Base-by-base conservation (phyloP, 2,113 vertebrate genomes). In the Cephalopholis sonnerati region DNA sequence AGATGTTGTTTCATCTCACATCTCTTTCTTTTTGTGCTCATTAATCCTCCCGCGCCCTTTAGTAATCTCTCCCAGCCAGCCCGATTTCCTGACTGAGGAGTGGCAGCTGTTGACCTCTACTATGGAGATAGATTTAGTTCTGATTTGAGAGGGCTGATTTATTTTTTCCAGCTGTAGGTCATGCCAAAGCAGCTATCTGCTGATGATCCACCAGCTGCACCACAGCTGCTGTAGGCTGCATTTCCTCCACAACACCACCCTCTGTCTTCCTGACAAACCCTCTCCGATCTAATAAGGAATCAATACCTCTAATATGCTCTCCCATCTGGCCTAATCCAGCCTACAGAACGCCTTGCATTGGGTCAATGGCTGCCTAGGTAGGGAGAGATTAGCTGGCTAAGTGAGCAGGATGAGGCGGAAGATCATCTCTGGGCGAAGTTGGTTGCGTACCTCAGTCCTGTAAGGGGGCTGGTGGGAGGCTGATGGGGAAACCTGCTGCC, bases 101-200 rank as follows among this genome's bases (percentile, higher is more conserved):
- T 88, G 71, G 88, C 92, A 93, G 91, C 91, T 93, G 93, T 89
- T 91, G 83, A 89, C 82, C 83, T 91, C 89, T 61, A 25, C 53
- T 17, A 36, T 79, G 77, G 69, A 80, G 62, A 74, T 22, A 83
- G 82, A 82, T 91, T 88, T 79, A 82, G 84, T 74, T 84, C 65
- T 70, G 36, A 83, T 90, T 89, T 89, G 11, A 73, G 44, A 83
- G 74, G 50, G 20, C 73, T 80, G 50, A 39, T 58, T 81, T 36
- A 36, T 77, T 81, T 62, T 82, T 80, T 80, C 29, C 5, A 73
- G 57, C 71, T 65, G 58, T 69, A 79, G 87, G 79, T 53, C 66
- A 67, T 80, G 44, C 77, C 57, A 66, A 82, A 74, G 68, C 54
- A 53, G 69, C 78, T 80, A 65, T 85, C 76, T 69, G 85, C 76